Evolutionary conservation across 2,797 vertebrate genomes (phyloP).

Genomic region (Trematomus bernacchii): DNA sequence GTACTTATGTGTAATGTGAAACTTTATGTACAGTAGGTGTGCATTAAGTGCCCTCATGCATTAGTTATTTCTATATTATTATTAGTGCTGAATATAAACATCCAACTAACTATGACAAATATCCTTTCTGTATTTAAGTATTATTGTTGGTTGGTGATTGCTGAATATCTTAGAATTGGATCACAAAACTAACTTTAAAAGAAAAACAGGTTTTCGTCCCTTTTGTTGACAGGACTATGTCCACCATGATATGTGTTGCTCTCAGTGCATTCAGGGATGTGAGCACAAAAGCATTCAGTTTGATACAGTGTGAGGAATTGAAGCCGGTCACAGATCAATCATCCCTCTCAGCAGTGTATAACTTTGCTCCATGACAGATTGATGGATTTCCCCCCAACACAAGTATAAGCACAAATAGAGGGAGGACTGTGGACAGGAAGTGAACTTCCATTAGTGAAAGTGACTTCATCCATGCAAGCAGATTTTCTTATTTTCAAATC

Average conservation of each 20-base stretch:
- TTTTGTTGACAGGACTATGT: slow-evolving; percentile 1
- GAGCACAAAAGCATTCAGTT: background rate
- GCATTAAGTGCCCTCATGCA: background rate
- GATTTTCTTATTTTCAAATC: slow-evolving; percentile 42
- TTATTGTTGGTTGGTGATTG: background rate
- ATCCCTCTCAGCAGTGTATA: background rate
- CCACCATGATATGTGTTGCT: background rate
- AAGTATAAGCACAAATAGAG: background rate
- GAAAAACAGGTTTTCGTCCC: background rate
- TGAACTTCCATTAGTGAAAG: slow-evolving; percentile 20
- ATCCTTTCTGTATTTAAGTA: background rate
- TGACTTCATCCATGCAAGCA: slow-evolving; percentile 33
- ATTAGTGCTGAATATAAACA: background rate
- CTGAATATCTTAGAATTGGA: background rate
- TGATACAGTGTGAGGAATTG: background rate
- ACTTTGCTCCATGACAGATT: slow-evolving; percentile 38
- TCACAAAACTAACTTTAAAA: background rate
- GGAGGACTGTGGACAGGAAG: slow-evolving; percentile 12
- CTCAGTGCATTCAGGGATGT: slow-evolving; percentile 1
- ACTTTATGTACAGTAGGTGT: no score
- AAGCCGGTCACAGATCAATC: slow-evolving; percentile 2
- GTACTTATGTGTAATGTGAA: background rate
- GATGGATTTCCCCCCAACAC: slow-evolving; percentile 51
- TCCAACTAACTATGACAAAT: background rate
- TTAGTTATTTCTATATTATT: background rate